These are phyloP conservation scores for Epistrophe eligans DNA, from an alignment of 2,888 invertebrate genomes.

Conservation along the genomic window DNA sequence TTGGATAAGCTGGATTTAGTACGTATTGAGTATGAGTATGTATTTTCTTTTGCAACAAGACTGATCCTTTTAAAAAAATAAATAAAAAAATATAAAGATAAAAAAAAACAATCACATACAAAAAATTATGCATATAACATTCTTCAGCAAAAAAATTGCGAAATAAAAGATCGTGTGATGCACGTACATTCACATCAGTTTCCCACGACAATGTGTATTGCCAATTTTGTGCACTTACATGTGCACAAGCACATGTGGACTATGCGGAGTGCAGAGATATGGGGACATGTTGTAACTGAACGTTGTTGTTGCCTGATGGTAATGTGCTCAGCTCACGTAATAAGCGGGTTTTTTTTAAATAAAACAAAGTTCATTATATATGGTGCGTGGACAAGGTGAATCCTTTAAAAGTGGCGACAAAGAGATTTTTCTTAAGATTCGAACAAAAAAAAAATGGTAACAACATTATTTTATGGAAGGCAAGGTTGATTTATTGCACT, in stretches of 20 bases:
- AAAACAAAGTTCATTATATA: too few relatives aligned
- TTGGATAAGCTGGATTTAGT: too few relatives aligned
- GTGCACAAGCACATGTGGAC: too few relatives aligned
- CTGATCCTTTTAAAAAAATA: too few relatives aligned
- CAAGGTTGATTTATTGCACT: not conserved
- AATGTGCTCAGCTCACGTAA: not conserved
- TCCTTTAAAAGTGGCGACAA: not conserved
- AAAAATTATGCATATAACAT: not conserved
- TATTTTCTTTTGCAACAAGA: too few relatives aligned
- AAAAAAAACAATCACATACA: too few relatives aligned
- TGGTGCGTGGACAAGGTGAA: not conserved
- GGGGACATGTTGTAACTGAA: not conserved
- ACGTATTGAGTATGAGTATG: too few relatives aligned
- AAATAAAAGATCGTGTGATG: constrained; percentile 1
- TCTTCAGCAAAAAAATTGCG: not conserved
- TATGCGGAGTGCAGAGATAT: not conserved
- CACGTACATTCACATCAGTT: not conserved
- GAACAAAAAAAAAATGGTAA: not conserved
- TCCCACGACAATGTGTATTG: not conserved
- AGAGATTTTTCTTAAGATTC: not conserved
- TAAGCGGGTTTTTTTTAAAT: not conserved
- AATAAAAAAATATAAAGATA: too few relatives aligned
- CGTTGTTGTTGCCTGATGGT: not conserved
- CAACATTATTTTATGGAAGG: not conserved
- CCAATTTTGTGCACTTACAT: not conserved